phyloP scores from a whole-genome alignment of 2,888 invertebrate species.

The Ptychoptera contaminata region DNA sequence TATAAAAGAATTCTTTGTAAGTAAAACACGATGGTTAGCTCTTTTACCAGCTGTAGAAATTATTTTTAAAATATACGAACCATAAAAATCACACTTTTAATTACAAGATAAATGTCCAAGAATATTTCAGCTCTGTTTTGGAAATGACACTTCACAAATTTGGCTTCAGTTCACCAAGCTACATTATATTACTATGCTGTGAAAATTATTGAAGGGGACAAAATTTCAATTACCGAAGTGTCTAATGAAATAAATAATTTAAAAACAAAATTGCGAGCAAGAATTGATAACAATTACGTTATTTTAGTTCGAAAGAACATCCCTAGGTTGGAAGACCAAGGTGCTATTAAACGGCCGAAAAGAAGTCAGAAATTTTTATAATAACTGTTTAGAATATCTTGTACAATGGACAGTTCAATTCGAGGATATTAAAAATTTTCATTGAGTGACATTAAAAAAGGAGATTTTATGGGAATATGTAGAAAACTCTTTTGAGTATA shows the following conservation, averaged over 20 bases:
- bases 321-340: no score
- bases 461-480: no score
- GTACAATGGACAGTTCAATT: no score
- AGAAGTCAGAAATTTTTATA: no score
- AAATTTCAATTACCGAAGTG: not conserved
- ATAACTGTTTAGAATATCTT: no score
- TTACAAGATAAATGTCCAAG: not conserved
- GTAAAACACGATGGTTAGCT: not conserved
- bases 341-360: no score
- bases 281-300: slow-evolving; percentile 1
- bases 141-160: not conserved
- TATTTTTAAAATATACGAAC: not conserved
- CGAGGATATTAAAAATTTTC: no score
- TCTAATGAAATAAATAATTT: not conserved
- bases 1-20: no score
- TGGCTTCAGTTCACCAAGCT: not conserved
- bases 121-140: not conserved
- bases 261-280: slow-evolving; percentile 2
- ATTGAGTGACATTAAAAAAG: no score
- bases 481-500: no score
- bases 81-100: not conserved
- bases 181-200: not conserved
- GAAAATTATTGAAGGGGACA: not conserved
- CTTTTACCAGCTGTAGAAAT: not conserved
- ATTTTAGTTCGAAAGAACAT: no score